These are phyloP conservation scores for Peromyscus californicus DNA, from an alignment of 2,113 vertebrate genomes.

Conservation along the genomic window DNA sequence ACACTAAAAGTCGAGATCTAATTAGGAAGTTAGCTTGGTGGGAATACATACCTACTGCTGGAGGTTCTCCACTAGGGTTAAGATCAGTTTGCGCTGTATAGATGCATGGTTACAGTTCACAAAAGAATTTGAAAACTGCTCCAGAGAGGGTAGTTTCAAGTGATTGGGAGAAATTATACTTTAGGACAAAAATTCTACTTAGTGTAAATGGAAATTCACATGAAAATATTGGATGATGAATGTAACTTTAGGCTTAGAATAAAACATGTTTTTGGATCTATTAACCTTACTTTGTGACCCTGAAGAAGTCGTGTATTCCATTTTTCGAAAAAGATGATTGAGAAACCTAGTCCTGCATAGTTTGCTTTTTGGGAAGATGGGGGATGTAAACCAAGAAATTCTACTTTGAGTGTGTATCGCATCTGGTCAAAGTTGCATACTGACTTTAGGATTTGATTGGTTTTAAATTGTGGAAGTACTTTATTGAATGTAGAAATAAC, in stretches of 20 bases:
- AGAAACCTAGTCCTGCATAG: slow-evolving; percentile 24
- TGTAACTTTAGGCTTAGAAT: slow-evolving; percentile 28
- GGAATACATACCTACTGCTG: neutral
- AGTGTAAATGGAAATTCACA: slow-evolving; percentile 47
- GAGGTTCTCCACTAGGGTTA: neutral
- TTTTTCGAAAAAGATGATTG: slow-evolving; percentile 11
- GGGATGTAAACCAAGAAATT: neutral
- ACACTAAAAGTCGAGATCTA: neutral
- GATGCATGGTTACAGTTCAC: neutral
- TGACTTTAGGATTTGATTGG: slow-evolving; percentile 28
- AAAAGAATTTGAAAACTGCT: slow-evolving; percentile 49
- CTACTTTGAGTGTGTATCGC: neutral
- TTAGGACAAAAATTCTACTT: slow-evolving; percentile 32
- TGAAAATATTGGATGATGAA: slow-evolving; percentile 43
- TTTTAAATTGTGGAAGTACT: slow-evolving; percentile 37
- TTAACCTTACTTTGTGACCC: slow-evolving; percentile 51
- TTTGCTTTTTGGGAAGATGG: neutral
- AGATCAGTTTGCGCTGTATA: slow-evolving; percentile 2
- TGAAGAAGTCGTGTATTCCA: slow-evolving; percentile 40
- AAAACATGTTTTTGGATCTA: slow-evolving; percentile 6
- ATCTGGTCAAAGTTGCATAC: slow-evolving; percentile 17
- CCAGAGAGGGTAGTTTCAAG: slow-evolving; percentile 24
- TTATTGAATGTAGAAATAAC: slow-evolving; percentile 34
- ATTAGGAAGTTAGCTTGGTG: slow-evolving; percentile 57
- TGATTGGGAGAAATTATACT: slow-evolving; percentile 51